Percentiles rank a stretch among this genome's conserved stretches.
Evolutionary conservation across 2,797 vertebrate species (phyloP).

Genomic region (Poeciliopsis gracilis): DNA sequence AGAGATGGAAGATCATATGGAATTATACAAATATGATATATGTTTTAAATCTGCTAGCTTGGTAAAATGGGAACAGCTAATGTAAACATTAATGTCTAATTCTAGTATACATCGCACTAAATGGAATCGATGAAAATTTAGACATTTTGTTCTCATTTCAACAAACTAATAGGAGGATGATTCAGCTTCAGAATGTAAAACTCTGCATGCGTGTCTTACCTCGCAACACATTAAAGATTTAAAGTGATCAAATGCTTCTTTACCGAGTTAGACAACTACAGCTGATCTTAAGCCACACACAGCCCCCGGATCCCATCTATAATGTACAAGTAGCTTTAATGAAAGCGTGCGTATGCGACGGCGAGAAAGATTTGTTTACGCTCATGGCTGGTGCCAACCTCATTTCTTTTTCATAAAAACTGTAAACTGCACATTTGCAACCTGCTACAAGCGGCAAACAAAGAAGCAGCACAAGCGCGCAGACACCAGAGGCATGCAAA

Average conservation of each 20-base stretch:
- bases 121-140: neutral
- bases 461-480: conserved; percentile 24
- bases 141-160: neutral
- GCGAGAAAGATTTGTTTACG: conserved; percentile 68
- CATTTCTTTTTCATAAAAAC: conserved; percentile 79
- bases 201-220: neutral
- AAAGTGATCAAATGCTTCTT: conserved; percentile 5
- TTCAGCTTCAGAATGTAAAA: neutral
- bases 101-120: neutral
- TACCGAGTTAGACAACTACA: conserved; percentile 8
- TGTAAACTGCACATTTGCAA: conserved; percentile 78
- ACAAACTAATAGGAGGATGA: neutral
- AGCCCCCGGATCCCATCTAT: conserved; percentile 60
- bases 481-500: conserved; percentile 12
- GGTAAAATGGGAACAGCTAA: neutral
- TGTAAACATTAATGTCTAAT: neutral
- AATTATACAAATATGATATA: neutral
- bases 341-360: neutral
- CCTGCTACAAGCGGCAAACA: conserved; percentile 59
- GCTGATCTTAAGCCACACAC: conserved; percentile 32
- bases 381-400: conserved; percentile 67
- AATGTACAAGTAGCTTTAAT: conserved; percentile 59
- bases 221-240: neutral
- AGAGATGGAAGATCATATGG: neutral
- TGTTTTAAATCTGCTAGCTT: neutral